These are phyloP conservation scores for Galago senegalensis DNA, from an alignment of 2,797 vertebrate genomes.

Conservation along the genomic window DNA sequence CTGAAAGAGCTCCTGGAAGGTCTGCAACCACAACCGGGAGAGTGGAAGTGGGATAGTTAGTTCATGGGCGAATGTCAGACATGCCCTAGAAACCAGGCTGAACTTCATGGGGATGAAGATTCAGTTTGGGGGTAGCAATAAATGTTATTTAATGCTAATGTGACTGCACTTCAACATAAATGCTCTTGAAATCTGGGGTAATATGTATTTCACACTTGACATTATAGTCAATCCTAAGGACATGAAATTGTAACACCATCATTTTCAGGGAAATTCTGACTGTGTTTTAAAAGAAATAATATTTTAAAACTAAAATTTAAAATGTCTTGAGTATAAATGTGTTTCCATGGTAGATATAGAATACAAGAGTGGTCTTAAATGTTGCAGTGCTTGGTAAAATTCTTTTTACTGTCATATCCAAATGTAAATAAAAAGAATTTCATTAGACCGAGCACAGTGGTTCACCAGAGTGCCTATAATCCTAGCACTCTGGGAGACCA, in stretches of 20 bases:
- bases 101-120: not conserved
- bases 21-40: not conserved
- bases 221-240: slow-evolving; percentile 8
- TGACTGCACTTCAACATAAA: not conserved
- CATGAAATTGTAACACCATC: not conserved
- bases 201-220: slow-evolving; percentile 12
- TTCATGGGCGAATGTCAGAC: not conserved
- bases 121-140: not conserved
- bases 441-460: not conserved
- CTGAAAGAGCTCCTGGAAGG: not conserved
- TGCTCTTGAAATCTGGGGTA: not conserved
- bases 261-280: not conserved
- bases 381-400: not conserved
- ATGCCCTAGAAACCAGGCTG: not conserved
- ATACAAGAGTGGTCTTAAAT: not conserved
- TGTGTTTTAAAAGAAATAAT: slow-evolving; percentile 29
- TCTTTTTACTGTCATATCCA: not conserved
- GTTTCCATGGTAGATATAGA: not conserved
- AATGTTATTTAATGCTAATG: not conserved
- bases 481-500: too few relatives aligned
- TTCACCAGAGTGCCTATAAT: too few relatives aligned
- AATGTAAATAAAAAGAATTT: slow-evolving; percentile 32
- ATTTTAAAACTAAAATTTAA: not conserved
- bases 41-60: not conserved
- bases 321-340: not conserved